A percentile compares a stretch with the other conserved stretches of the same genome.
phyloP scores from a whole-genome alignment of 2,888 invertebrate species.

The Cenopis cana region DNA sequence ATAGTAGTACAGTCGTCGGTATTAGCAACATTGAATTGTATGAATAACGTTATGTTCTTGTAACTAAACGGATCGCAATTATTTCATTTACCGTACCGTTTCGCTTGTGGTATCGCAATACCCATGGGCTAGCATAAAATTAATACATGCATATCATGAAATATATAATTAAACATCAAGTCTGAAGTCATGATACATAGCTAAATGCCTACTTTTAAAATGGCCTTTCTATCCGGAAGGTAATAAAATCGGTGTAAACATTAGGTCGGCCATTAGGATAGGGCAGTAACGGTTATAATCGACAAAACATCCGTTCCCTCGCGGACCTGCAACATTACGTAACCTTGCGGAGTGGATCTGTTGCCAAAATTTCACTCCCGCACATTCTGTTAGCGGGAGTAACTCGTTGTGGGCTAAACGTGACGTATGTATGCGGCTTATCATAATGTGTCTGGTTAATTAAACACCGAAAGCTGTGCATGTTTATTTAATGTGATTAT shows the following conservation, averaged over 20 bases:
- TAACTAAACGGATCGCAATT: too few species aligned
- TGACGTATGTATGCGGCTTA: constrained; percentile 35
- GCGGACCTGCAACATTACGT: constrained; percentile 78
- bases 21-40: too few species aligned
- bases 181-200: too few species aligned
- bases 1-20: too few species aligned
- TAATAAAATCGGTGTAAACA: constrained; percentile 6
- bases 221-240: background rate
- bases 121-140: too few species aligned
- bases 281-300: constrained; percentile 17
- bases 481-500: constrained; percentile 15
- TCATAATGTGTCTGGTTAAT: constrained; percentile 28
- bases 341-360: constrained; percentile 74
- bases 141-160: too few species aligned
- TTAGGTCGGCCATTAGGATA: constrained; percentile 15
- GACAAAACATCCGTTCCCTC: constrained; percentile 49
- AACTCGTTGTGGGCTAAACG: constrained; percentile 43
- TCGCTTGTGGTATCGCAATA: too few species aligned
- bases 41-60: too few species aligned
- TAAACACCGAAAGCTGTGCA: constrained; percentile 22
- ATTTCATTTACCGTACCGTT: too few species aligned
- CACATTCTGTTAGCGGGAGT: constrained; percentile 36
- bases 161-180: too few species aligned
- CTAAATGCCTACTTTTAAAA: background rate
- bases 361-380: constrained; percentile 73